A percentile compares a stretch with the other conserved stretches of the same genome.
Evolutionary conservation across 1,140 invertebrate species (phyloP).

Genomic region (Bilobella aurantiaca): DNA sequence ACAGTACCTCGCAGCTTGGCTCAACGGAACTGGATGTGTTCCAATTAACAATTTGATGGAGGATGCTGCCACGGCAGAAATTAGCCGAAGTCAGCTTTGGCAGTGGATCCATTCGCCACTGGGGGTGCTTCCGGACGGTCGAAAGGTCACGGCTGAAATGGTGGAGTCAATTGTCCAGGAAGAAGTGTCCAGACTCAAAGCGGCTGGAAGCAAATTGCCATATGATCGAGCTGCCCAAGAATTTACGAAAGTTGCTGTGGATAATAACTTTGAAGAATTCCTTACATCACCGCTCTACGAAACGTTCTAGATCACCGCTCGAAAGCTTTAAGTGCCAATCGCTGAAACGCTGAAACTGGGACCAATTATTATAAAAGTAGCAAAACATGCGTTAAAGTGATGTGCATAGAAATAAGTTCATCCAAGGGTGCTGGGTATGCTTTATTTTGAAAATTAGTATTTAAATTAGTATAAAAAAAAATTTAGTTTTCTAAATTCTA

Average conservation of each 20-base stretch:
- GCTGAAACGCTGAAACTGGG: no score
- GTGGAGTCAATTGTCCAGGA: conserved; percentile 38
- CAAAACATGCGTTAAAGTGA: no score
- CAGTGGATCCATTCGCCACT: conserved; percentile 50
- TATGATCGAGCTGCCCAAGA: conserved; percentile 45
- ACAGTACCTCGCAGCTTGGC: conserved; percentile 57
- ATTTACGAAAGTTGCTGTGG: conserved; percentile 46
- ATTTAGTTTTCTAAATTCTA: no score
- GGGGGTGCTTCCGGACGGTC: conserved; percentile 41
- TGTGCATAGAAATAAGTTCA: no score
- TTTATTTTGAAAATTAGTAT: no score
- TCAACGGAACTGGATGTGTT: conserved; percentile 50
- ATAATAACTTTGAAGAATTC: conserved; percentile 46
- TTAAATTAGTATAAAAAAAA: no score
- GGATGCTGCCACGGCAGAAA: conserved; percentile 63
- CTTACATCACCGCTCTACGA: conserved; percentile 40
- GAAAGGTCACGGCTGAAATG: conserved; percentile 42
- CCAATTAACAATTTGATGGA: conserved; percentile 50
- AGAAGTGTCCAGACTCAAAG: conserved; percentile 40
- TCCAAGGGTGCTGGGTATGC: no score
- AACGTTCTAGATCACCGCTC: conserved; percentile 7
- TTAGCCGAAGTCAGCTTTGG: conserved; percentile 59
- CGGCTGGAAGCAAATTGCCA: conserved; percentile 39
- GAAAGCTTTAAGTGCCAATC: no score
- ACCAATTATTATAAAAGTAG: no score